A percentile compares a stretch with the other conserved stretches of the same genome.
phyloP scores from a whole-genome alignment of 1,140 invertebrate genomes.

The Drosophila ambigua region DNA sequence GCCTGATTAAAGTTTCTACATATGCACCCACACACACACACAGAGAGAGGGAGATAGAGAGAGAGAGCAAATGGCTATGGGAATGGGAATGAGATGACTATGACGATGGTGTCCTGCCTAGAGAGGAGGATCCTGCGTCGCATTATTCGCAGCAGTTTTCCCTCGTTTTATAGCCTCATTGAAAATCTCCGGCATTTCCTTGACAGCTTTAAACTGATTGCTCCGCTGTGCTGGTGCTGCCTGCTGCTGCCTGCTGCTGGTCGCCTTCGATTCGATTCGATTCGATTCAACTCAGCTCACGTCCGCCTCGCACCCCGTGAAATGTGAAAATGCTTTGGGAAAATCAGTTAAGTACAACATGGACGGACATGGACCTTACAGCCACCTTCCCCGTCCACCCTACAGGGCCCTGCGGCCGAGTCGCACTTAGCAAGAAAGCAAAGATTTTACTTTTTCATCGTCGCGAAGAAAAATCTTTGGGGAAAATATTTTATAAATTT shows the following conservation, averaged over 20 bases:
- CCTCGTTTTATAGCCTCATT: conserved; percentile 62
- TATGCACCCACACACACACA: conserved; percentile 20
- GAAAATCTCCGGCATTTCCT: conserved; percentile 58
- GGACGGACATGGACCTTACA: conserved; percentile 51
- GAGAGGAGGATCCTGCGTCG: conserved; percentile 32
- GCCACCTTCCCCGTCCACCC: too few relatives aligned
- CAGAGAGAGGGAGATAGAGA: not conserved
- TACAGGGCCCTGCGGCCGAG: conserved; percentile 43
- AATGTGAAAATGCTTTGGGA: conserved; percentile 54
- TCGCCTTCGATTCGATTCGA: too few relatives aligned
- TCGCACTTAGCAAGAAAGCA: conserved; percentile 62
- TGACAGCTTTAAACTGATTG: conserved; percentile 81
- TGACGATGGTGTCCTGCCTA: conserved; percentile 27
- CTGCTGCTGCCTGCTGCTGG: too few relatives aligned
- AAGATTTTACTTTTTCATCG: conserved; percentile 72
- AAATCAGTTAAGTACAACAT: conserved; percentile 77
- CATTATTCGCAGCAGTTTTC: conserved; percentile 58
- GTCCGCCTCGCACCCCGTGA: conserved; percentile 1
- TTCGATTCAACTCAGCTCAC: too few relatives aligned
- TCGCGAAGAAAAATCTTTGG: conserved; percentile 52
- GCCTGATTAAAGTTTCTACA: conserved; percentile 63
- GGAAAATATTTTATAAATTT: conserved; percentile 58
- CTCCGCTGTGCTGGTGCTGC: conserved; percentile 28
- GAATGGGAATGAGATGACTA: conserved; percentile 1
- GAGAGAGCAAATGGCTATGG: conserved; percentile 14